Percentiles rank a stretch among this genome's conserved stretches.
These are phyloP conservation scores for Hyles lineata DNA, from an alignment of 2,888 invertebrate genomes.

Conservation along the genomic window DNA sequence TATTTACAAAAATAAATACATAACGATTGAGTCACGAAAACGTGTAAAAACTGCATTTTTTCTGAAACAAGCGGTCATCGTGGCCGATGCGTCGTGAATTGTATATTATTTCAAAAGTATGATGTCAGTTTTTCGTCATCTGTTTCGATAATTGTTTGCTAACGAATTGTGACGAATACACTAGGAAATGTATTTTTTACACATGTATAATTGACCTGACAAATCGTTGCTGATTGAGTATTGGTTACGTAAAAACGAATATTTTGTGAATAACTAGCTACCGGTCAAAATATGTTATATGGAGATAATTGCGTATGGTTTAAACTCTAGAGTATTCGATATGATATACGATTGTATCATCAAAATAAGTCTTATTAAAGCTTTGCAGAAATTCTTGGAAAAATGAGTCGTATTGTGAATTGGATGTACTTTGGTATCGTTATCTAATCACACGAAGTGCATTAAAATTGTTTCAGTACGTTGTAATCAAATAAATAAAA, in stretches of 20 bases:
- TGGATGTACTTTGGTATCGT: not conserved
- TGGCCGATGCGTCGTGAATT: constrained; percentile 46
- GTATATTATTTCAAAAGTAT: constrained; percentile 43
- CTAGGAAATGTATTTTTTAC: constrained; percentile 33
- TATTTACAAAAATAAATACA: not conserved
- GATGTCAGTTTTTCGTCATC: constrained; percentile 58
- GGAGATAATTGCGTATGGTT: too few species aligned
- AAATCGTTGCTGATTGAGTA: constrained; percentile 38
- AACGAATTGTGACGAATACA: constrained; percentile 38
- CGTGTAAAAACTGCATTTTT: not conserved
- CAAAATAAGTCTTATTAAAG: too few species aligned
- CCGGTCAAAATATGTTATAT: too few species aligned
- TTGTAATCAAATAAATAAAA: not conserved
- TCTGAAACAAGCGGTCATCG: constrained; percentile 47
- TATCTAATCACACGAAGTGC: not conserved
- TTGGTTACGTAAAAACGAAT: constrained; percentile 13
- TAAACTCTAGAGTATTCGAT: too few species aligned
- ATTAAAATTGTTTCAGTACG: not conserved
- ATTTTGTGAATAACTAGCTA: not conserved
- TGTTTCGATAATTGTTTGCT: constrained; percentile 36
- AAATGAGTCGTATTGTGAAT: not conserved
- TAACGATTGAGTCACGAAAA: constrained; percentile 16
- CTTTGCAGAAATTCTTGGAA: too few species aligned
- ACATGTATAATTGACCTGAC: constrained; percentile 19
- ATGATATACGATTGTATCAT: too few species aligned